Evolutionary conservation across 2,113 vertebrate genomes (phyloP).

Genomic region (Falco punctatus): DNA sequence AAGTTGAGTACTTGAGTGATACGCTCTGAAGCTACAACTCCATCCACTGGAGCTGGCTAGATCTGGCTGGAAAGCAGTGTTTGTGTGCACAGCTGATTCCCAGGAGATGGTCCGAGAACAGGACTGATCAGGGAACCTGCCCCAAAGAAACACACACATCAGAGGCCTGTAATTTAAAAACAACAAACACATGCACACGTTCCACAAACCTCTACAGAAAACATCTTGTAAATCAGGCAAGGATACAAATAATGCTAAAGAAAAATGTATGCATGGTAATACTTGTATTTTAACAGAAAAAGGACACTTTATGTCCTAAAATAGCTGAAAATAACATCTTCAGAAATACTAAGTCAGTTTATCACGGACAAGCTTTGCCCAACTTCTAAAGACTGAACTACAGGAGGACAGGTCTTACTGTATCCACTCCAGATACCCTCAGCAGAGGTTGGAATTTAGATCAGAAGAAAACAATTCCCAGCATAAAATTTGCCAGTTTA

Average conservation of each 20-base stretch:
- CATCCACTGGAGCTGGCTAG: fast-evolving
- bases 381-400: neutral
- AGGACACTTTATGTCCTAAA: neutral
- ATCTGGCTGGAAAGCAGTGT: neutral
- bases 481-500: neutral
- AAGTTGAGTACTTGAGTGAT: neutral
- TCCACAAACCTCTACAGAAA: neutral
- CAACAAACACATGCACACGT: neutral
- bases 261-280: neutral
- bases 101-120: neutral
- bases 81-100: neutral
- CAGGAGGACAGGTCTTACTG: neutral
- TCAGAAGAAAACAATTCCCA: neutral
- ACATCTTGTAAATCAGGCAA: neutral
- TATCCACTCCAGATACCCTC: neutral
- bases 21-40: neutral
- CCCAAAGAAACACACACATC: neutral
- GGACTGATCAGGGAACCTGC: neutral
- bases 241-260: neutral
- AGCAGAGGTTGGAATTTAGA: neutral
- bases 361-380: neutral
- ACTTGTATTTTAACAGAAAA: neutral
- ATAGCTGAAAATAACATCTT: neutral
- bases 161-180: neutral
- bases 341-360: neutral